Base-by-base conservation (phyloP, 2,888 invertebrate genomes). In the Scrobipalpa atriplicella region DNA sequence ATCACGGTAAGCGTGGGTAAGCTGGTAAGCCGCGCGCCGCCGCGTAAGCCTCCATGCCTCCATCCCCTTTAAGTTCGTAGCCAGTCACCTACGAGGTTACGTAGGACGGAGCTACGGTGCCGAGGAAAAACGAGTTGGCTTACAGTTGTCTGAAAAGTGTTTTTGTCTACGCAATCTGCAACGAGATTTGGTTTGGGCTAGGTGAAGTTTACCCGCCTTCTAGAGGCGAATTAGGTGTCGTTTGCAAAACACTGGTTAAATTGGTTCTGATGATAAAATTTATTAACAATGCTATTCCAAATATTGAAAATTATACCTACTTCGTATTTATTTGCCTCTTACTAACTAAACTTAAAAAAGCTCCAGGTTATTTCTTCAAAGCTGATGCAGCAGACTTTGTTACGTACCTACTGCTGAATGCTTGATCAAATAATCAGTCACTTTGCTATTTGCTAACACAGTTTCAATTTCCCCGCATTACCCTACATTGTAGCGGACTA, bases 1-100 rank as follows among this genome's bases (percentile, higher is more conserved):
- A 90, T 90, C 91, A 90, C 86, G 73, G 85, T 89, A 90, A 90
- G 86, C 90, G 80, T 85, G 52, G 61, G 67, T 58, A 56, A 47
- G 64, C 67, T 43, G 62, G 67, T 60, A 58, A 51, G 64, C 67
- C 64, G 56, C 64, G 63, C 62, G 63, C 63, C 63, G 52, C 63
- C 52, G 52, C 51, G 64, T 64, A 56, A 63, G 87, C 86, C 78
- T 78, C 29, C 29, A 29, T 29, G 73, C 47, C 47, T n/a, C 54
- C 85, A 86, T 87, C 84, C 88, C 89, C 86, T 83, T 85, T 84
- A 85, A 88, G 84, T 89, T 89, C 84, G 84, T 21, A 56, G 54
- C 58, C 52, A 58, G 58, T 6, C 36, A 19, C 87, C 84, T 86
- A 80, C 82, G 82, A 81, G 80, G 77, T 83, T 74, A 69, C 76